These are phyloP conservation scores for Prunella fulvescens DNA, from an alignment of 2,113 vertebrate genomes.

Conservation along the genomic window DNA sequence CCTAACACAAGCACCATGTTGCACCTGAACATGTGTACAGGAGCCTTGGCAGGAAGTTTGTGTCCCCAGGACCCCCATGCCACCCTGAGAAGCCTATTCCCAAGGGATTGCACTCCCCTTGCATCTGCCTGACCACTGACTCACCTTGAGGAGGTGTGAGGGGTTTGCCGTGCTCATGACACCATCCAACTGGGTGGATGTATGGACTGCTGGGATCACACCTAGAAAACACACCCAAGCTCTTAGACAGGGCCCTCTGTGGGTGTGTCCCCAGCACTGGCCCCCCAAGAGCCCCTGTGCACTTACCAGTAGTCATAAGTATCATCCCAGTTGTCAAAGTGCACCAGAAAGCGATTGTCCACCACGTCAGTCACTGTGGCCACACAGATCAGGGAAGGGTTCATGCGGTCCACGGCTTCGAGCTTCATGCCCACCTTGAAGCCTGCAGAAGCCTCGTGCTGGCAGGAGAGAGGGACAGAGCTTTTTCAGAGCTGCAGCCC, in stretches of 20 bases:
- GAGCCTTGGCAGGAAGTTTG: not conserved
- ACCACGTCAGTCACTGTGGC: slow-evolving; percentile 95
- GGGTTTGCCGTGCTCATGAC: slow-evolving; percentile 89
- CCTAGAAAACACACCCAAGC: slow-evolving; percentile 72
- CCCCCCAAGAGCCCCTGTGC: not conserved
- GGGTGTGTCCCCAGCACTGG: not conserved
- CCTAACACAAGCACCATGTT: not conserved
- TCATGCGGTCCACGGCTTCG: slow-evolving; percentile 97
- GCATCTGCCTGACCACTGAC: not conserved
- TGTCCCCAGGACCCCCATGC: not conserved
- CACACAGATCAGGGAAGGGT: slow-evolving; percentile 95
- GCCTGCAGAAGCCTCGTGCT: slow-evolving; percentile 80
- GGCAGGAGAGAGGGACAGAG: not conserved
- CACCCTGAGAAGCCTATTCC: not conserved
- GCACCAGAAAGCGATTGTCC: slow-evolving; percentile 91
- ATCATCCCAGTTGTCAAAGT: slow-evolving; percentile 99
- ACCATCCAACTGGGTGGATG: slow-evolving; percentile 98
- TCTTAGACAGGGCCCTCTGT: not conserved
- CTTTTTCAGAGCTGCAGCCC: not conserved
- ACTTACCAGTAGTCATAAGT: slow-evolving; percentile 97
- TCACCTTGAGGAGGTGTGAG: slow-evolving; percentile 97
- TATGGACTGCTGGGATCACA: slow-evolving; percentile 96
- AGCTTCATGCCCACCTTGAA: slow-evolving; percentile 96
- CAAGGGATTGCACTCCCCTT: not conserved
- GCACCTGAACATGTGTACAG: not conserved